Evolutionary conservation across 2,888 invertebrate species (phyloP), one percentile per base, ranked within the genome.

Genomic region (Chrysopilus asiliformis): DNA sequence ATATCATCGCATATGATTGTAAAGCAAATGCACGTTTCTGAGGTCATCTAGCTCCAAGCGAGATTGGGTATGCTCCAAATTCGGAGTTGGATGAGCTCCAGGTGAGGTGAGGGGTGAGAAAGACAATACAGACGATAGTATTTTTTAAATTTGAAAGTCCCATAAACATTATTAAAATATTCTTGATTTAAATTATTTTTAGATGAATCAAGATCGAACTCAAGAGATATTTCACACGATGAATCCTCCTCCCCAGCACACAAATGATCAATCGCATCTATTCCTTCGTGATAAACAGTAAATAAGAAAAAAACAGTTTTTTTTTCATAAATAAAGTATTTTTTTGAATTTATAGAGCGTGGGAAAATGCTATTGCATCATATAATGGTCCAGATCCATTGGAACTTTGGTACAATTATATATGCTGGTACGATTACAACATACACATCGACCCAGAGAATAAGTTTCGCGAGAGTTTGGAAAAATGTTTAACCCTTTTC

Each of bases 341-440:
- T 10, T 13, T 22, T 33, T 13, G 12, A 13, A 13, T 42, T 64
- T 64, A 24, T 57, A 89, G 89, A 55, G 74, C 78, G 51, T 87
- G 83, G 72, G 93, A 94, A 66, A 72, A 76, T 52, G 76, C 78
- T 35, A 79, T 94, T 45, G 71, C 78, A 45, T 73, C 75, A 44
- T 91, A 93, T 55, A 72, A 76, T 49, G 93, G 91, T 2, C 72
- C 80, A 42, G 94, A 94, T 66, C 90, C 91, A 2, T 60, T 94
- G 42, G 82, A 85, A 52, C 78, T 83, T 39, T 91, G 91, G 84
- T 83, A 82, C 54, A 79, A 81, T 48, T 94, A 90, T 55, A 83
- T 93, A 40, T 75, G 77, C 42, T 95, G 93, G 93, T 75, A 87
- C 40, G 93, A 94, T 56, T 90, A 93, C 57, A 84, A 80, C 53